Percentiles rank a stretch among this genome's conserved stretches.
phyloP scores from a whole-genome alignment of 2,797 vertebrate species.

The Danionella dracula region DNA sequence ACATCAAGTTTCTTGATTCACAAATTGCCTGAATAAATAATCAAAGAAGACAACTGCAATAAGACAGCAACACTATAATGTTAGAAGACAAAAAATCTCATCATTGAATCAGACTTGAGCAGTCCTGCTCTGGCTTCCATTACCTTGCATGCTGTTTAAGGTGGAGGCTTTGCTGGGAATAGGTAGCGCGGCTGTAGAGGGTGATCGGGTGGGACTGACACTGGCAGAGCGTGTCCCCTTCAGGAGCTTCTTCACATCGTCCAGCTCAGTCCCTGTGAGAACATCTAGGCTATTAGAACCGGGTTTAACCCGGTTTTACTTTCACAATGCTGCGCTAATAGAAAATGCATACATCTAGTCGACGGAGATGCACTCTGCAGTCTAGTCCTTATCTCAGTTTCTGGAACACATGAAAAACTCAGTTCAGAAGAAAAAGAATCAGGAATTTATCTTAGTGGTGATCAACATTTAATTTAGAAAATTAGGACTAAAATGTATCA shows the following conservation, averaged over 20 bases:
- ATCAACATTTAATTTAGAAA: too few species aligned
- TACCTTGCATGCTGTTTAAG: constrained; percentile 80
- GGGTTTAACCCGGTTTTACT: not conserved
- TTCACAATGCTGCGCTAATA: not conserved
- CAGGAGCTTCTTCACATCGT: constrained; percentile 93
- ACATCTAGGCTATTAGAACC: not conserved
- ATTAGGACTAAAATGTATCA: too few species aligned
- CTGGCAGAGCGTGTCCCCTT: constrained; percentile 89
- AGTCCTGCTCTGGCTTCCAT: constrained; percentile 28
- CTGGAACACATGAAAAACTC: constrained; percentile 59
- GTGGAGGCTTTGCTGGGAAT: constrained; percentile 84
- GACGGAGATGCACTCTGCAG: constrained; percentile 94
- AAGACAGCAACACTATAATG: too few species aligned
- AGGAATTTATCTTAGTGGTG: too few species aligned
- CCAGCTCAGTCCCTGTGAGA: constrained; percentile 88
- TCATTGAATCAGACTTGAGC: not conserved
- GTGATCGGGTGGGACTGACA: constrained; percentile 87
- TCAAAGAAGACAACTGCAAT: too few species aligned
- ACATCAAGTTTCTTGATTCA: too few species aligned
- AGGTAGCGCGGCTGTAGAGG: constrained; percentile 79
- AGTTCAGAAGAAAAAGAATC: not conserved
- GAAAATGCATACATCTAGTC: constrained; percentile 85
- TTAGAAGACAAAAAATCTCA: not conserved
- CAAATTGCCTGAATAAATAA: too few species aligned
- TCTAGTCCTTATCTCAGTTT: constrained; percentile 93